Percentiles rank a stretch among this genome's conserved stretches.
Evolutionary conservation across 1,140 invertebrate species (phyloP).

Genomic region (Drosophila novamexicana): DNA sequence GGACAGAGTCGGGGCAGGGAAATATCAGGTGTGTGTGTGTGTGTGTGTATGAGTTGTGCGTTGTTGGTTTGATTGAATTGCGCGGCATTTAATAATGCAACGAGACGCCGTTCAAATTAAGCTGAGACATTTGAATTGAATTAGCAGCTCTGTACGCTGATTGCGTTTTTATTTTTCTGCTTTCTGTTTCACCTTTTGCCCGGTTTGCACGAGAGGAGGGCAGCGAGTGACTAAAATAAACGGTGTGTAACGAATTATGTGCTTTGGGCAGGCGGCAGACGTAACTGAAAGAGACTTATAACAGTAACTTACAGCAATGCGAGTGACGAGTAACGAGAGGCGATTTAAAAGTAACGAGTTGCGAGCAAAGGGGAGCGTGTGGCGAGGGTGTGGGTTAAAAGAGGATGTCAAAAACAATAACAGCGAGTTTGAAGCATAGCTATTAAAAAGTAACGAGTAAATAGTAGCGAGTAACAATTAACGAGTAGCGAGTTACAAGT

Average conservation of each 20-base stretch:
- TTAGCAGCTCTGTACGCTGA: slow-evolving; percentile 42
- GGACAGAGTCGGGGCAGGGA: background rate
- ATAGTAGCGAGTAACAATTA: background rate
- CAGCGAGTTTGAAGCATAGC: background rate
- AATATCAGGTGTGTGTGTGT: background rate
- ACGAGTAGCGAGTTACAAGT: no score
- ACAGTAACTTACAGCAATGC: background rate
- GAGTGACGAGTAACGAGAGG: background rate
- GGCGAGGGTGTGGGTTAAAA: background rate
- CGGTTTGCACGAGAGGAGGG: background rate
- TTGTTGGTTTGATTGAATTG: slow-evolving; percentile 43
- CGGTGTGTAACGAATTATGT: no score
- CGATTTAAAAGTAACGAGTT: background rate
- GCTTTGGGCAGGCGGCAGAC: background rate
- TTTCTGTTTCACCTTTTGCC: background rate
- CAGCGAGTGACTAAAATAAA: background rate
- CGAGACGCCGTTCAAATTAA: slow-evolving; percentile 33
- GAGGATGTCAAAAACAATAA: background rate
- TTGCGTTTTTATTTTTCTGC: slow-evolving; percentile 10
- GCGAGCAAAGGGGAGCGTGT: background rate
- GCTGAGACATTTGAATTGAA: slow-evolving; percentile 68
- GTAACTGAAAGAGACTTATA: slow-evolving; percentile 4
- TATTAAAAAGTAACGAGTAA: no score
- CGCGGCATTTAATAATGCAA: slow-evolving; percentile 66
- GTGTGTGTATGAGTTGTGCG: slow-evolving; percentile 2